Percentiles rank a stretch among this genome's conserved stretches.
phyloP scores from a whole-genome alignment of 2,113 vertebrate species.

The Oceanites oceanicus region DNA sequence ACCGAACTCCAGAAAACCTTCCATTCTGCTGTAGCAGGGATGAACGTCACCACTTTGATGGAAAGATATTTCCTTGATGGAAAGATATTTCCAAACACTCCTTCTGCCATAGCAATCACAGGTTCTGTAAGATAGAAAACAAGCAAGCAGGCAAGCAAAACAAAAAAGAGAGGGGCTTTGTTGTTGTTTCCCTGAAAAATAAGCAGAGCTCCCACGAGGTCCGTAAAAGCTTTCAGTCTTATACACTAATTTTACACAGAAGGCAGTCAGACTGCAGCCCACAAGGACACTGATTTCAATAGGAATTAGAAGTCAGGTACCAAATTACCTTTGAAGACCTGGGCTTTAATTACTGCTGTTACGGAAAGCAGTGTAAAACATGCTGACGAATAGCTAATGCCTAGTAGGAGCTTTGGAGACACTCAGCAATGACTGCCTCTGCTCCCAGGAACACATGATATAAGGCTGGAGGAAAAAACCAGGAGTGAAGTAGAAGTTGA shows the following conservation, averaged over 20 bases:
- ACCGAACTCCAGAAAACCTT: rapidly evolving
- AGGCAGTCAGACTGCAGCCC: not conserved
- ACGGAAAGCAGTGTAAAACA: not conserved
- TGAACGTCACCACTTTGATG: not conserved
- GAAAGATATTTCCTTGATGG: not conserved
- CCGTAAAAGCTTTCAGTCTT: not conserved
- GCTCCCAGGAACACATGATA: not conserved
- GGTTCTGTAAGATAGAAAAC: not conserved
- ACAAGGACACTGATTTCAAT: not conserved
- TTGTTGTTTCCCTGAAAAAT: not conserved
- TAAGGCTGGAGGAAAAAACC: not conserved
- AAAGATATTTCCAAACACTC: not conserved
- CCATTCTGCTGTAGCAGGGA: not conserved
- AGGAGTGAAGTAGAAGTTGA: not conserved
- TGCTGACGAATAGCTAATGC: not conserved
- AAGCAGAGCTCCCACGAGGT: not conserved
- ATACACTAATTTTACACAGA: not conserved
- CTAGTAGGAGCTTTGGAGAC: not conserved
- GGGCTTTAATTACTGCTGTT: not conserved
- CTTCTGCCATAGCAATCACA: not conserved
- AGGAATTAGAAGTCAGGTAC: not conserved
- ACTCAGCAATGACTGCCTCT: not conserved
- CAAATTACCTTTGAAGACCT: not conserved
- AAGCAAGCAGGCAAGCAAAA: not conserved
- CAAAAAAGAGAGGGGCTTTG: not conserved